Percentiles rank a stretch among this genome's conserved stretches.
phyloP scores from a whole-genome alignment of 2,113 vertebrate genomes.

The Carassius gibelio region DNA sequence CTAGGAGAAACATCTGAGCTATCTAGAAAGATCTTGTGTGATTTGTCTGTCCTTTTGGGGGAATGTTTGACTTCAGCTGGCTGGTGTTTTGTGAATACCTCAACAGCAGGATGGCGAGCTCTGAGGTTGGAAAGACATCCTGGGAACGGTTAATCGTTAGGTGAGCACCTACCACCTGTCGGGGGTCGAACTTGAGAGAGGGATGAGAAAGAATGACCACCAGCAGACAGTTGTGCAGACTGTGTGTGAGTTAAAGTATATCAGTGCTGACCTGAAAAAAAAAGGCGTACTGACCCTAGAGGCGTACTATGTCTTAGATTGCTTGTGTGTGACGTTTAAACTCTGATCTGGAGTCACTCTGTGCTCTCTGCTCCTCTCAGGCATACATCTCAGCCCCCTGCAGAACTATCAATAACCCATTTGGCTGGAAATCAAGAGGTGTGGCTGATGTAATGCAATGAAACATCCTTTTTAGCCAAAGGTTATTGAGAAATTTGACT shows the following conservation, averaged over 20 bases:
- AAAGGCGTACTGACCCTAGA: background rate
- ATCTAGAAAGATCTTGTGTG: background rate
- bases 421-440: conserved; percentile 40
- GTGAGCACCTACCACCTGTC: background rate
- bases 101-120: background rate
- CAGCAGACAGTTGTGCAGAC: conserved; percentile 2
- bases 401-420: conserved; percentile 32
- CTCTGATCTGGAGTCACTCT: conserved; percentile 39
- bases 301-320: conserved; percentile 24
- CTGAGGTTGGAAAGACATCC: conserved; percentile 3
- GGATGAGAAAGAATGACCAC: background rate
- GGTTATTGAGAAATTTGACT: background rate
- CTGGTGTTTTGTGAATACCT: background rate
- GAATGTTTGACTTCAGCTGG: background rate
- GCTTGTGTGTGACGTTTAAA: conserved; percentile 28
- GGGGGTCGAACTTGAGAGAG: background rate
- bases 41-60: background rate
- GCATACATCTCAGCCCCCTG: conserved; percentile 38
- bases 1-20: background rate
- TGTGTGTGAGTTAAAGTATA: conserved; percentile 2
- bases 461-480: conserved; percentile 27
- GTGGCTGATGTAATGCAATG: conserved; percentile 39
- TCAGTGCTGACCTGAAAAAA: background rate
- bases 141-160: background rate
- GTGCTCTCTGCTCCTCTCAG: conserved; percentile 17